Base-by-base conservation (phyloP, 2,888 invertebrate genomes). In the Neelides folsomi region DNA sequence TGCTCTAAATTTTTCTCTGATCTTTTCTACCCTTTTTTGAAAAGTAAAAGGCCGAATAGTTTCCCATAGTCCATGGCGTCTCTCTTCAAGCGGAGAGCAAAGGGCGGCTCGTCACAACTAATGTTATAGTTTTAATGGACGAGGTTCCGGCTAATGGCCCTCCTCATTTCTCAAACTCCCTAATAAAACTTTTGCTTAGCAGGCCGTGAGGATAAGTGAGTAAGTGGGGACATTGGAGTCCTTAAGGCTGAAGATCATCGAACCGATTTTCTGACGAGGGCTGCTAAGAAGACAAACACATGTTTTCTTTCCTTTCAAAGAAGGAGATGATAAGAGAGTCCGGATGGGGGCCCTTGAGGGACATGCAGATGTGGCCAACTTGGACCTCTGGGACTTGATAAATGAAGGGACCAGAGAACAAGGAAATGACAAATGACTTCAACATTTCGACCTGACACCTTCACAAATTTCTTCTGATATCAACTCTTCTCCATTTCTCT, bases 401-500 rank as follows among this genome's bases (percentile, higher is more conserved):
- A 62, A 62, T 62, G 58, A 57, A 57, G 27, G 27, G 27, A 27
- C 51, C 44, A 44, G 47, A 56, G 41, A 52, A 47, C 55, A 53
- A 27, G 27, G 27, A 27, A 57, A 60, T 62, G 62, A 62, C 57
- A 62, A 62, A 62, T 62, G 60, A 59, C 49, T 56, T 55, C 47
- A 56, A 47, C 54, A 55, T 56, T 59, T 53, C 49, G 44, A 53
- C 48, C 49, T 57, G 62, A 60, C 62, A 62, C 62, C 62, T 62
- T 62, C 62, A 62, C 62, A 62, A 62, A 62, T 60, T 62, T 59
- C 54, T 56, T 51, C 9, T 42, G 44, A 56, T 52, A 55, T 55
- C 57, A 42, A 35, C 41, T 34, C 49, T 18, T 49, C 35, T 39
- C 34, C 36, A 27, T 7, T 39, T 27, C 27, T 42, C 40, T 42